Conservation (phyloP, 2,888 invertebrate species). For the Coelopa pilipes region DNA sequence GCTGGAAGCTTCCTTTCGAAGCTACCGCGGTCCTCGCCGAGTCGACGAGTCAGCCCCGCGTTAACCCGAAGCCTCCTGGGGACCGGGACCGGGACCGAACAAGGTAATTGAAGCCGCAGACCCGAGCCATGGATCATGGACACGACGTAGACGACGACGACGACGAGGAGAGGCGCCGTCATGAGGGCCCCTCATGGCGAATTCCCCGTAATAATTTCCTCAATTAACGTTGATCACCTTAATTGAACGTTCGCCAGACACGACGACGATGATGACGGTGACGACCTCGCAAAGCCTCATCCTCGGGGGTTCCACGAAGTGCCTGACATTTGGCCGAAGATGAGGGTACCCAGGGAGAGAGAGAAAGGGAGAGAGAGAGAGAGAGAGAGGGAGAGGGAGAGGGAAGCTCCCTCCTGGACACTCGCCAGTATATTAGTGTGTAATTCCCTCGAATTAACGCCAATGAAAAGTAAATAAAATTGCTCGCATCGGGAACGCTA, state of each 20-base stretch:
- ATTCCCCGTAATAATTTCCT: constrained; percentile 35
- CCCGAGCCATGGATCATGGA: too few species aligned
- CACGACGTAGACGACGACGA: too few species aligned
- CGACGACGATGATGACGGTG: background rate
- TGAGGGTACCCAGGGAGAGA: constrained; percentile 15
- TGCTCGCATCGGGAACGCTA: too few species aligned
- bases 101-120: too few species aligned
- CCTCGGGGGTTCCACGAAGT: constrained; percentile 23
- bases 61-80: too few species aligned
- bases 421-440: constrained; percentile 1
- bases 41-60: too few species aligned
- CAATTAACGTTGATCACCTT: constrained; percentile 66
- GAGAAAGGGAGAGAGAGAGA: background rate
- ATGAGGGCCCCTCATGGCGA: constrained; percentile 19
- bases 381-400: too few species aligned
- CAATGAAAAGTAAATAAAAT: constrained; percentile 34
- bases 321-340: constrained; percentile 30
- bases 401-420: background rate
- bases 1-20: too few species aligned
- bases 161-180: background rate
- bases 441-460: constrained; percentile 39
- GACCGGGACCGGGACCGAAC: too few species aligned
- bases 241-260: constrained; percentile 57
- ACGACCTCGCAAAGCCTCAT: constrained; percentile 7
- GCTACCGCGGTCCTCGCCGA: too few species aligned